Evolutionary conservation across 2,888 invertebrate species (phyloP).

Genomic region (Blomia tropicalis): DNA sequence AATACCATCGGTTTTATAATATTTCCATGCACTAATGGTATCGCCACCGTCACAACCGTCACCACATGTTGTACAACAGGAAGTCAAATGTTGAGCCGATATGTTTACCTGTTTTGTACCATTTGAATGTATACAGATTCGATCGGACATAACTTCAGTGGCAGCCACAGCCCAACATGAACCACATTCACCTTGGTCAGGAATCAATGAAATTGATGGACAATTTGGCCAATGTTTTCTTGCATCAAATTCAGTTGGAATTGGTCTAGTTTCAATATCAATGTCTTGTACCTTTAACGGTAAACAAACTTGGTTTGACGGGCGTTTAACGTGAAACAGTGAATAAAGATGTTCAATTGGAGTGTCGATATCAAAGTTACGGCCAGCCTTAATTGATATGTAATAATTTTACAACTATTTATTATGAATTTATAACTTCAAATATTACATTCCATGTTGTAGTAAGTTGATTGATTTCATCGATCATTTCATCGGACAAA

Average conservation of each 20-base stretch:
- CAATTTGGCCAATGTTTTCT: constrained; percentile 66
- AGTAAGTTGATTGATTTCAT: too few relatives aligned
- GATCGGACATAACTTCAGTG: constrained; percentile 75
- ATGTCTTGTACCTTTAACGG: neutral
- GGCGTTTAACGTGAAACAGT: neutral
- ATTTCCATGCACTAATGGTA: constrained; percentile 65
- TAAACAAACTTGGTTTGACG: neutral
- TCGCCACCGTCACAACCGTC: constrained; percentile 59
- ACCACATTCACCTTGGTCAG: constrained; percentile 78
- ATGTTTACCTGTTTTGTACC: constrained; percentile 55
- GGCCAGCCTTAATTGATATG: too few relatives aligned
- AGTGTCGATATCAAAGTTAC: too few relatives aligned
- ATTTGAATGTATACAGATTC: constrained; percentile 62
- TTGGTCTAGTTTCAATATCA: too few relatives aligned
- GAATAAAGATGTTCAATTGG: too few relatives aligned
- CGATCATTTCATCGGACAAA: too few relatives aligned
- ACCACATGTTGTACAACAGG: constrained; percentile 63
- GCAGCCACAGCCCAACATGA: constrained; percentile 56
- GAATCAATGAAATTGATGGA: too few relatives aligned
- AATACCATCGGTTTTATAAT: constrained; percentile 64
- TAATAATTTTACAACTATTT: too few relatives aligned
- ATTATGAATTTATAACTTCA: too few relatives aligned
- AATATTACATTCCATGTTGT: too few relatives aligned
- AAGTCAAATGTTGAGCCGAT: constrained; percentile 66
- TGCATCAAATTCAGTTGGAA: constrained; percentile 51